Base-by-base conservation (phyloP, 2,888 invertebrate species). In the Beris chalybata region DNA sequence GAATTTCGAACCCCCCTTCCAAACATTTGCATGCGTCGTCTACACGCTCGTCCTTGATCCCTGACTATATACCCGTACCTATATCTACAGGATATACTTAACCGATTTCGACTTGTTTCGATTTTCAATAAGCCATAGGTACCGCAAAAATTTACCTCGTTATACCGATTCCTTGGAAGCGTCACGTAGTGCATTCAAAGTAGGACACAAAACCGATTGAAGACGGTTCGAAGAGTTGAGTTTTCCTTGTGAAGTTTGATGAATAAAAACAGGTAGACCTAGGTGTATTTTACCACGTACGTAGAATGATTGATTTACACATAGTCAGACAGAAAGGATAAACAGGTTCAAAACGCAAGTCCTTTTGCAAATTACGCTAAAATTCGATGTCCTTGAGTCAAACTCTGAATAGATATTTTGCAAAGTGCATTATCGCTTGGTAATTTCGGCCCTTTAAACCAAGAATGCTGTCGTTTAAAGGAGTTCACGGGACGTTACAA, bases 121-220 rank as follows among this genome's bases (percentile, higher is more conserved):
- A 61, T 61, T 61, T 61, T 61, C 61, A 61, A 61, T 61, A 61
- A 61, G 22, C 30, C 50, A 50, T 50, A 22, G 32, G 43, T 50
- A 61, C 61, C 61, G 52, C 61, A 61, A 61, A 22, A 31, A 61
- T 52, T 61, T 61, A 61, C 32, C 50, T 38, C 61, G 61, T 52
- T 61, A 32, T 12, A 13, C 22, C 12, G 38, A 61, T 50, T 38
- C 22, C 32, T 15, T 38, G 31, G 3, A 44, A 50, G 50, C 61
- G 61, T 61, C 61, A 61, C 50, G 61, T 61, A 61, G 61, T 45
- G 61, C 61, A 61, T 50, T 61, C 38, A 61, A 52, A 61, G 13
- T 50, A 38, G 38, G 38, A 38, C 38, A 38, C 38, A 38, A 9
- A 22, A 22, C 38, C 38, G 9, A 4, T 38, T 38, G 5, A 22